phyloP scores from a whole-genome alignment of 64 coral and sea anemone genomes.

The Cladopsammia gracilis region DNA sequence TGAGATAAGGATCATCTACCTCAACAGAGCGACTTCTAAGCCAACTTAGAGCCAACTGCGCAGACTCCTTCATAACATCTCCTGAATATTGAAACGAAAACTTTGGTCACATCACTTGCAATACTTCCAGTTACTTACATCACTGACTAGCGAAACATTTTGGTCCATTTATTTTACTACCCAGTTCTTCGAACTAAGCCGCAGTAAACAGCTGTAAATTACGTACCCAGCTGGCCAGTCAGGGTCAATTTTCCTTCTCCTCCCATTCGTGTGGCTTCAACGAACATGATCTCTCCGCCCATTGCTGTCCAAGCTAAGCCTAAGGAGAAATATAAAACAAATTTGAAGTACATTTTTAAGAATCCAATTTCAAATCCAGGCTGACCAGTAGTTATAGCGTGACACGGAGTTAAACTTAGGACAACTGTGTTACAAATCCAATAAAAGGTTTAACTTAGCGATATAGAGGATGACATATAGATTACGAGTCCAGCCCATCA shows the following conservation, averaged over 20 bases:
- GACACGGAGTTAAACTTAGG: too few species aligned
- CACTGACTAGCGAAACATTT: too few species aligned
- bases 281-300: slow-evolving; percentile 97
- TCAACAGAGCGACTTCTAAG: slow-evolving; percentile 89
- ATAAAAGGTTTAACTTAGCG: too few species aligned
- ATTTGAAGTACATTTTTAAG: neutral
- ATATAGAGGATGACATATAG: too few species aligned
- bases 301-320: slow-evolving; percentile 93
- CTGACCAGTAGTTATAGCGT: too few species aligned
- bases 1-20: slow-evolving; percentile 25
- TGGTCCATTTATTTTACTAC: too few species aligned
- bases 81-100: slow-evolving; percentile 25
- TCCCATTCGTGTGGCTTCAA: slow-evolving; percentile 94
- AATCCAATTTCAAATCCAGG: neutral
- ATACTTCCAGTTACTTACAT: too few species aligned
- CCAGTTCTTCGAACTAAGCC: too few species aligned
- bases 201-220: neutral
- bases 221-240: slow-evolving; percentile 86
- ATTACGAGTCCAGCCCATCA: too few species aligned
- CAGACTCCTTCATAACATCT: slow-evolving; percentile 96
- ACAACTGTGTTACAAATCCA: too few species aligned
- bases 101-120: too few species aligned
- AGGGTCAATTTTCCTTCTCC: slow-evolving; percentile 90
- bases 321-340: neutral
- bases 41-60: slow-evolving; percentile 92